Base-by-base conservation (phyloP, 2,797 vertebrate genomes). In the Catharus ustulatus region DNA sequence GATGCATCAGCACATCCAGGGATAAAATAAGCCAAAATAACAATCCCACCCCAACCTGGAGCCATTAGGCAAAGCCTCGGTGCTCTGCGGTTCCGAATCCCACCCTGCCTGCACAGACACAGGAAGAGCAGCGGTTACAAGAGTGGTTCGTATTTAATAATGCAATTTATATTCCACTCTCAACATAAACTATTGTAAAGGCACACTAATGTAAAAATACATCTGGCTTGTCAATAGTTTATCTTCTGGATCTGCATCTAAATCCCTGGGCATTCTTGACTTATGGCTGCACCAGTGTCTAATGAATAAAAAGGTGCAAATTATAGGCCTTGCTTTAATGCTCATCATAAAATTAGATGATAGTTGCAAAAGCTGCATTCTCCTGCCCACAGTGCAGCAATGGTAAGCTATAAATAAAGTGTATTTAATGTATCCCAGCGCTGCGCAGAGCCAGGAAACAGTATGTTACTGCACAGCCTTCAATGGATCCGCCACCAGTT, bases 341-440 rank as follows among this genome's bases (percentile, higher is more conserved):
- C 97, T 98, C 98, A 98, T 99, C 99, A 97, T 99, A 99, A 99
- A 99, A 98, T 98, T 98, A 98, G 98, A 99, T 98, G 98, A 98
- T 98, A 98, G 98, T 98, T 98, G 98, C 98, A 98, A 96, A 98
- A 98, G 98, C 97, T 96, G 97, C 96, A 97, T 98, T 98, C 98
- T 98, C 98, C 98, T 98, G 98, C 96, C 97, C 97, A 97, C 97
- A 97, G 98, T 72, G 97, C 96, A 89, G 94, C 95, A 89, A 97
- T 97, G 98, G 97, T 84, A 80, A 93, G 98, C 97, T 95, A 98
- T 99, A 99, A 99, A 99, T 99, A 98, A 98, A 98, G 96, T 93
- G 97, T 97, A 98, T 98, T 98, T 98, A 98, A 98, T 98, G 98
- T 95, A 97, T 97, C 96, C 97, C 97, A 95, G 97, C 71, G 96